Percentiles rank a stretch among this genome's conserved stretches.
Evolutionary conservation across 2,888 invertebrate species (phyloP).

Genomic region (Amphipoea oculea): DNA sequence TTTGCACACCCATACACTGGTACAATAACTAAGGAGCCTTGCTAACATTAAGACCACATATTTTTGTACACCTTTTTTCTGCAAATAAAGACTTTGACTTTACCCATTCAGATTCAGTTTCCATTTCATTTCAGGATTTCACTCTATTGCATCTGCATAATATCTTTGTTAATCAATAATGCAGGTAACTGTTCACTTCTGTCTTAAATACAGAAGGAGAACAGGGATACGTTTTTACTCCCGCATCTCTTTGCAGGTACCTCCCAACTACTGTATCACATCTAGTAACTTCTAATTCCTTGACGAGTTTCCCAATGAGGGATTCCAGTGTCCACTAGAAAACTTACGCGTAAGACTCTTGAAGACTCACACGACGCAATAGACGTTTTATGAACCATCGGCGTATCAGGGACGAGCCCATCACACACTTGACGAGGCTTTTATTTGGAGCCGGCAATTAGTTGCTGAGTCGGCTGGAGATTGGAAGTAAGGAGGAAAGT

Average conservation of each 20-base stretch:
- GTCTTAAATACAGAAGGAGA: background rate
- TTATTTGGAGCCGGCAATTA: conserved; percentile 55
- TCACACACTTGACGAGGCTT: conserved; percentile 32
- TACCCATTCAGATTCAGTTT: background rate
- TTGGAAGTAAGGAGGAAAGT: conserved; percentile 5
- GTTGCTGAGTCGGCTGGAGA: conserved; percentile 54
- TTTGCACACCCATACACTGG: background rate
- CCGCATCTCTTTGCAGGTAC: background rate
- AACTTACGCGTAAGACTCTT: conserved; percentile 68
- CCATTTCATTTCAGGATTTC: background rate
- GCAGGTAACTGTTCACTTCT: background rate
- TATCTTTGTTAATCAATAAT: background rate
- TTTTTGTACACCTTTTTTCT: background rate
- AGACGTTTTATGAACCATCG: conserved; percentile 67
- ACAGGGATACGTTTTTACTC: background rate
- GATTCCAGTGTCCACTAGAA: conserved; percentile 66
- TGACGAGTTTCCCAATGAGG: conserved; percentile 50
- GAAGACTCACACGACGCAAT: conserved; percentile 63
- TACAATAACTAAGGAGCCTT: no score
- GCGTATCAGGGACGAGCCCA: conserved; percentile 48
- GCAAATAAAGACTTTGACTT: background rate
- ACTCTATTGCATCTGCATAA: background rate
- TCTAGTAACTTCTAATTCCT: conserved; percentile 35
- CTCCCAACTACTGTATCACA: conserved; percentile 4
- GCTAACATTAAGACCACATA: background rate